A percentile compares a stretch with the other conserved stretches of the same genome.
These are phyloP conservation scores for Zaprionus vittiger DNA, from an alignment of 1,140 invertebrate species.

Conservation along the genomic window DNA sequence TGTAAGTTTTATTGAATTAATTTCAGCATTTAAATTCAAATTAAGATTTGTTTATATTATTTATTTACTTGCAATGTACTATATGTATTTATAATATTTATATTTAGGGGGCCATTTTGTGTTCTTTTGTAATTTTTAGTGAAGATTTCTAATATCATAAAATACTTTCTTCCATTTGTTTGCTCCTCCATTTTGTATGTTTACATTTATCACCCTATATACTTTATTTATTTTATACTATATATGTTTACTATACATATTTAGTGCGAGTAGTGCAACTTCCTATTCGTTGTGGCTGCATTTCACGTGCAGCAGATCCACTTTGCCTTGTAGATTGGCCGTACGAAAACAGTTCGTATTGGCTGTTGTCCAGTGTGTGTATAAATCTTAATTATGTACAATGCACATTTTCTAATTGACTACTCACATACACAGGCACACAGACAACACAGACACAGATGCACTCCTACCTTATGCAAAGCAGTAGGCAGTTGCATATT, in stretches of 20 bases:
- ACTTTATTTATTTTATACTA: not conserved
- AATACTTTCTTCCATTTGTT: too few species aligned
- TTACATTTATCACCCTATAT: not conserved
- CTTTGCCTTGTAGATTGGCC: conserved; percentile 33
- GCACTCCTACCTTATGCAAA: conserved; percentile 6
- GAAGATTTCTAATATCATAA: too few species aligned
- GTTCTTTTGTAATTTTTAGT: fast-evolving
- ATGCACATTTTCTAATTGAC: conserved; percentile 82
- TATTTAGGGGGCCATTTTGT: too few species aligned
- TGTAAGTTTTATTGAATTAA: not conserved
- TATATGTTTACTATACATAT: too few species aligned
- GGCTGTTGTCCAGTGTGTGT: conserved; percentile 67
- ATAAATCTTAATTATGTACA: conserved; percentile 81
- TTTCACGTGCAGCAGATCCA: conserved; percentile 29
- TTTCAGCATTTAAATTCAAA: not conserved
- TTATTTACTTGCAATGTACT: not conserved
- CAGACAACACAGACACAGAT: conserved; percentile 8
- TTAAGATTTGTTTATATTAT: not conserved
- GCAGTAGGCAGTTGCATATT: conserved; percentile 56
- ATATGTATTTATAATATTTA: not conserved
- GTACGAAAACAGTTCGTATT: conserved; percentile 61
- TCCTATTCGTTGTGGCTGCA: conserved; percentile 16
- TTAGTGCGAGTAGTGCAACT: conserved; percentile 16
- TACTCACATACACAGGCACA: conserved; percentile 45
- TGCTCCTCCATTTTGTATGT: too few species aligned